phyloP scores from a whole-genome alignment of 2,888 invertebrate species.

The Panzeria rudis region DNA sequence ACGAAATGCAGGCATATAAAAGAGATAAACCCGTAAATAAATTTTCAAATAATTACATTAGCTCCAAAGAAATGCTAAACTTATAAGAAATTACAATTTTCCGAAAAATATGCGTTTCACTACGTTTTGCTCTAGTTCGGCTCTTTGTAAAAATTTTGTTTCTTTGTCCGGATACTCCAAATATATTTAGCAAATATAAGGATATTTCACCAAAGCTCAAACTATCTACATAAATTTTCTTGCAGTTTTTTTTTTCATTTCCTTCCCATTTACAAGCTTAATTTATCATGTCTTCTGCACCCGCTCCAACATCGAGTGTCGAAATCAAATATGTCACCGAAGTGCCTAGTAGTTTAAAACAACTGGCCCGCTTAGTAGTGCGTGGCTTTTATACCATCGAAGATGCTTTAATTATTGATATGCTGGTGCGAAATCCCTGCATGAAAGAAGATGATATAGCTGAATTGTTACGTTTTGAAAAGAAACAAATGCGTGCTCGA shows the following conservation, averaged over 20 bases:
- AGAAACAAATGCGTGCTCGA: conserved; percentile 95
- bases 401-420: conserved; percentile 96
- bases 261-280: neutral
- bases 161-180: no score
- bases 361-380: conserved; percentile 94
- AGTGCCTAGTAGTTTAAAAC: conserved; percentile 96
- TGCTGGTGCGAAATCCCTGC: conserved; percentile 98
- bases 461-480: conserved; percentile 95
- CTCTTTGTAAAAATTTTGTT: no score
- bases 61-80: no score
- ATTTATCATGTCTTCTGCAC: conserved; percentile 57
- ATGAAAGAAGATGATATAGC: conserved; percentile 94
- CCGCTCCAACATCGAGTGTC: conserved; percentile 83
- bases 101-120: no score
- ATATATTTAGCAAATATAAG: no score
- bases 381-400: conserved; percentile 97
- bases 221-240: conserved; percentile 4
- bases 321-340: conserved; percentile 93
- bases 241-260: conserved; percentile 18
- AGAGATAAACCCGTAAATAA: no score
- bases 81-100: no score
- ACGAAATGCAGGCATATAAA: no score
- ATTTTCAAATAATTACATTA: no score
- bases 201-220: no score
- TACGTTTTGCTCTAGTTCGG: no score